phyloP scores from a whole-genome alignment of 2,797 vertebrate genomes.

The Halcyon chelicuti region DNA sequence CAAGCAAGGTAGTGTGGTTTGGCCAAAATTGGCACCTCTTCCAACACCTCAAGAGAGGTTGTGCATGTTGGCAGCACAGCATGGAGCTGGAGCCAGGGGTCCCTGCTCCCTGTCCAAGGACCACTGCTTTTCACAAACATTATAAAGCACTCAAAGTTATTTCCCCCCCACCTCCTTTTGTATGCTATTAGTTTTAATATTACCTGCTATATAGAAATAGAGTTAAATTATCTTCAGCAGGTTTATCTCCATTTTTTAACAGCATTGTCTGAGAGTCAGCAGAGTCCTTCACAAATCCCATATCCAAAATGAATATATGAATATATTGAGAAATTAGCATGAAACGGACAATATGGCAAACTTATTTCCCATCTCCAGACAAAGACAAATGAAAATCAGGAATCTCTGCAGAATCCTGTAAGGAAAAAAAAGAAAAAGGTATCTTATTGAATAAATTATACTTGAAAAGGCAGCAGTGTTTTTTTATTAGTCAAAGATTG shows the following conservation, averaged over 20 bases:
- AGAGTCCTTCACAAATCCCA: neutral
- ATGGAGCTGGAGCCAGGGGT: neutral
- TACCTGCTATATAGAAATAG: neutral
- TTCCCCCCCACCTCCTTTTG: neutral
- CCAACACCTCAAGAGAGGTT: neutral
- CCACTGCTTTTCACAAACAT: neutral
- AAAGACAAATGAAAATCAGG: constrained; percentile 60
- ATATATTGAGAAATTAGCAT: constrained; percentile 34
- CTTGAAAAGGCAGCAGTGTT: constrained; percentile 2
- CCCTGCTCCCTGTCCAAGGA: neutral
- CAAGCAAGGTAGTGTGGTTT: neutral
- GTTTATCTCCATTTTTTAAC: constrained; percentile 42
- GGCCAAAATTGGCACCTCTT: neutral
- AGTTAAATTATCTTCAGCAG: constrained; percentile 16
- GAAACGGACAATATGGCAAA: constrained; percentile 17
- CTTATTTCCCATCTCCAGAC: constrained; percentile 11
- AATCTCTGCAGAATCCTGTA: neutral
- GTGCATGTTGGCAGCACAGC: accelerated
- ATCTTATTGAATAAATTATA: constrained; percentile 45
- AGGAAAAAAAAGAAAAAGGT: neutral
- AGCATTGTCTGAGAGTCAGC: neutral
- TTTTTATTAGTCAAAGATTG: constrained; percentile 46
- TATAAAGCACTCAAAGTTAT: neutral
- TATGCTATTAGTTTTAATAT: neutral
- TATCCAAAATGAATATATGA: constrained; percentile 1